A percentile compares a stretch with the other conserved stretches of the same genome.
Conservation (phyloP, 2,888 invertebrate genomes). For the Nysson spinosus region DNA sequence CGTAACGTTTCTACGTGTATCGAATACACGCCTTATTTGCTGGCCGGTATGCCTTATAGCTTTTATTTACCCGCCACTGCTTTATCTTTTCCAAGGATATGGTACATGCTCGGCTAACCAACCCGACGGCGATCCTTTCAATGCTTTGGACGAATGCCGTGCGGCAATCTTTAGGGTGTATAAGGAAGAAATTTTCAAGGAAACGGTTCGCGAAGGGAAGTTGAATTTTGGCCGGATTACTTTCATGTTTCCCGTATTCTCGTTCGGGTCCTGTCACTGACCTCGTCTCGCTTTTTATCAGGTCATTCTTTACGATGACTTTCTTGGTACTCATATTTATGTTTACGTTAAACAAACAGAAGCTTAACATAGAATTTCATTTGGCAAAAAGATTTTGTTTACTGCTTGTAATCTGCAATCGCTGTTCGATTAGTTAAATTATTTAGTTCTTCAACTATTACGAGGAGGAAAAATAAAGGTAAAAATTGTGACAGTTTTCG, state of each 20-base stretch:
- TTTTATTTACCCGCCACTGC: slow-evolving; percentile 35
- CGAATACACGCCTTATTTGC: slow-evolving; percentile 58
- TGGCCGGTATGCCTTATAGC: slow-evolving; percentile 9
- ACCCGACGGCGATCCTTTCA: not conserved
- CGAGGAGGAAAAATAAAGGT: too few species aligned
- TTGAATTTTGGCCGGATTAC: not conserved
- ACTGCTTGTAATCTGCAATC: too few species aligned
- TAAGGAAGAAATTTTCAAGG: slow-evolving; percentile 13
- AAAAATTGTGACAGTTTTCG: too few species aligned
- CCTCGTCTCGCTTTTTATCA: too few species aligned
- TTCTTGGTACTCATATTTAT: too few species aligned
- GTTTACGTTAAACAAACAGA: too few species aligned
- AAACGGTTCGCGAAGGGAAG: not conserved
- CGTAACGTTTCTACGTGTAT: slow-evolving; percentile 61
- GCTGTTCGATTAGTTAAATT: too few species aligned
- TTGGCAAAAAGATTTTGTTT: too few species aligned
- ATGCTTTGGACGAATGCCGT: not conserved
- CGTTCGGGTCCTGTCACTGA: too few species aligned
- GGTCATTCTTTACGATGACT: too few species aligned
- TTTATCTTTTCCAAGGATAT: not conserved
- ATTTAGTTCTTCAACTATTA: too few species aligned
- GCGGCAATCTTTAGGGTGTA: not conserved
- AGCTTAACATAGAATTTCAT: too few species aligned
- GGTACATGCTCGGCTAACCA: slow-evolving; percentile 8
- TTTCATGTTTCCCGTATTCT: not conserved